A percentile compares a stretch with the other conserved stretches of the same genome.
phyloP scores from a whole-genome alignment of 2,797 vertebrate species.

The Sebastes taczanowskii region DNA sequence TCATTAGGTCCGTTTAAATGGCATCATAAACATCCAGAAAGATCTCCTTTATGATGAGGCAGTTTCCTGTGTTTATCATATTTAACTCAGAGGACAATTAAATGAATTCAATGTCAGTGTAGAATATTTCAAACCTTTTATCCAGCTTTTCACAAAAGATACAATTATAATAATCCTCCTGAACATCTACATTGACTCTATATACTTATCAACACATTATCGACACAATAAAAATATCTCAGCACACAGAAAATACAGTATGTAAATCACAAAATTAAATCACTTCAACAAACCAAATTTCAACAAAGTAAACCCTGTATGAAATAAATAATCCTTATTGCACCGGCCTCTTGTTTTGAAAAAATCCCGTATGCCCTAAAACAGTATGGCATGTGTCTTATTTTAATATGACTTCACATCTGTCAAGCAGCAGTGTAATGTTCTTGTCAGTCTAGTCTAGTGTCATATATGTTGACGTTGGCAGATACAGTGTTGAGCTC shows the following conservation, averaged over 20 bases:
- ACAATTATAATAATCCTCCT: not conserved
- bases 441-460: not conserved
- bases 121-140: not conserved
- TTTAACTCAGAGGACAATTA: not conserved
- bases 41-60: not conserved
- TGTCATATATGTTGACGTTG: constrained; percentile 6
- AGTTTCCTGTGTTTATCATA: not conserved
- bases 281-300: not conserved
- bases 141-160: not conserved
- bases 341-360: not conserved
- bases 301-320: not conserved
- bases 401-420: not conserved
- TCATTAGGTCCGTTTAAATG: not conserved
- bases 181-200: not conserved
- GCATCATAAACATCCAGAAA: not conserved
- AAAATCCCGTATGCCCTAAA: not conserved
- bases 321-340: not conserved
- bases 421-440: not conserved
- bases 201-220: not conserved
- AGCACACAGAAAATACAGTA: not conserved
- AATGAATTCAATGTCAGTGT: not conserved
- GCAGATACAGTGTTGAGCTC: constrained; percentile 7
- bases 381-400: too few species aligned
- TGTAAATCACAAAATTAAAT: not conserved
- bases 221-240: not conserved